Percentiles rank a stretch among this genome's conserved stretches.
Evolutionary conservation across 1,140 invertebrate genomes (phyloP).

Genomic region (Sarcophaga bullata): DNA sequence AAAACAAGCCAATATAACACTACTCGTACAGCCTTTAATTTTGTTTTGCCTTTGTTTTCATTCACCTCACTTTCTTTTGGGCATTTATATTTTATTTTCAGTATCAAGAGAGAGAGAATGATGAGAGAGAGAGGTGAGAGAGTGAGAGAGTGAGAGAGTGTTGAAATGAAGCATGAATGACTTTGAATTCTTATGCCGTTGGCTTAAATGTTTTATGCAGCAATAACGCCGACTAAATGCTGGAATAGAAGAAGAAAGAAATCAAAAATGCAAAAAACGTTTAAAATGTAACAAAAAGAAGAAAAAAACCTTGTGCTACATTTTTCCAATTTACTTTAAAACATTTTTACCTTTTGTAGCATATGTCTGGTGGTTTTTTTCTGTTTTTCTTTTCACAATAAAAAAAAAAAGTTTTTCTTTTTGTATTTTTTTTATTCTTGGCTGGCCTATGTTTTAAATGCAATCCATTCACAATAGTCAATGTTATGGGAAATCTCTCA

Average conservation of each 20-base stretch:
- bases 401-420: background rate
- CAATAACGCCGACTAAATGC: background rate
- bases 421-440: background rate
- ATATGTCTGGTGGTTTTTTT: conserved; percentile 16
- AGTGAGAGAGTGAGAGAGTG: no score
- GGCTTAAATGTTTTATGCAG: background rate
- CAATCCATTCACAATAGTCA: background rate
- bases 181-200: background rate
- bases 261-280: no score
- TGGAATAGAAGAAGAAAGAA: no score
- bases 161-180: background rate
- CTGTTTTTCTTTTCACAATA: background rate
- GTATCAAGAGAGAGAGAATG: no score
- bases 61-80: no score
- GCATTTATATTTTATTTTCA: no score
- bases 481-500: background rate
- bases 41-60: no score
- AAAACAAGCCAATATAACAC: no score
- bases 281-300: background rate
- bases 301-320: background rate
- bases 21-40: no score
- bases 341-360: background rate
- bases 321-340: background rate
- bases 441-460: background rate
- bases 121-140: no score